Evolutionary conservation across 2,888 invertebrate species (phyloP), one percentile per base, ranked within the genome.

Genomic region (Slavum lentiscoides): DNA sequence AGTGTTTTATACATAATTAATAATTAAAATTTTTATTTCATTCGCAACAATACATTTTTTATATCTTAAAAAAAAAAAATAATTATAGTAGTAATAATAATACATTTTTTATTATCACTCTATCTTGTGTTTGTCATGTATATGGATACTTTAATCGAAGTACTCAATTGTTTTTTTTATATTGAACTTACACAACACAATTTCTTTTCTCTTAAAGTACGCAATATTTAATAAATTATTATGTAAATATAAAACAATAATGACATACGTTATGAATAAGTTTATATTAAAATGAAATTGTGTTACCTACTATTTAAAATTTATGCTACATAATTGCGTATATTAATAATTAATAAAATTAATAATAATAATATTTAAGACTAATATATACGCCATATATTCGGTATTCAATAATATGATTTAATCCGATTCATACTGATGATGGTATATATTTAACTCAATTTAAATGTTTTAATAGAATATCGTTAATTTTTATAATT

Each of bases 241-340:
- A 72, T 80, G 64, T 72, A 80, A 72, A 80, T 80, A 80, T 70
- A 80, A 80, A 80, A 64, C 55, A 72, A 80, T 72, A 72, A 72
- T 80, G 19, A 19, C 69, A 58, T 76, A 76, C 23, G 13, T 76
- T 59, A 76, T 43, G 43, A 76, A 76, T 68, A 75, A 75, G 74
- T 66, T 75, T 76, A 59, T 76, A 70, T 80, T 62, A 72, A 49
- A 72, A 72, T 9, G 70, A 72, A 64, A 80, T 72, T 64, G 80
- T 80, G 80, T 80, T 80, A 80, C 70, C 64, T 70, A 72, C 43
- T 59, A 59, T 19, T 49, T 53, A 62, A 53, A 70, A 62, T 55
- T 64, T 58, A 80, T 64, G 72, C 43, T 64, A 77, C 55, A 61
- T 37, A 30, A 77, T 62, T 64, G 68, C 19, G 23, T 80, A 64